These are phyloP conservation scores for Hyposoter dolosus DNA, from an alignment of 2,888 invertebrate species.

Conservation along the genomic window DNA sequence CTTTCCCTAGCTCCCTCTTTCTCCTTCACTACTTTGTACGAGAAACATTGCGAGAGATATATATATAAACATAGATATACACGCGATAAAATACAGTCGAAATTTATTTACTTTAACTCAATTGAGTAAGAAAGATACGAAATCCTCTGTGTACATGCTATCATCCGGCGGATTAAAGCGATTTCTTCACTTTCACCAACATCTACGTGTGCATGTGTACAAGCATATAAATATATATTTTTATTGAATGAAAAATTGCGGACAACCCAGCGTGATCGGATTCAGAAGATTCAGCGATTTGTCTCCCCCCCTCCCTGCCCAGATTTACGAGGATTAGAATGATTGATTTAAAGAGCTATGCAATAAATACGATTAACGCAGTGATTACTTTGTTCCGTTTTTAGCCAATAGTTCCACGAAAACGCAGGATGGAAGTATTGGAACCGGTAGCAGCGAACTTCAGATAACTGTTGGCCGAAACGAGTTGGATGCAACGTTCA, in stretches of 20 bases:
- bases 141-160: constrained; percentile 31
- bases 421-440: constrained; percentile 87
- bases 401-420: constrained; percentile 86
- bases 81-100: constrained; percentile 32
- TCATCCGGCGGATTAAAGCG: constrained; percentile 27
- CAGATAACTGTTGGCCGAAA: constrained; percentile 89
- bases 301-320: not conserved
- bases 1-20: constrained; percentile 10
- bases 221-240: not conserved
- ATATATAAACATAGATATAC: constrained; percentile 18
- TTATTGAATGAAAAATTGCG: constrained; percentile 11
- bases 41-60: constrained; percentile 52
- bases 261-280: constrained; percentile 1
- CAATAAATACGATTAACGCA: not conserved
- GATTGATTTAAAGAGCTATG: not conserved
- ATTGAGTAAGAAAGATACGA: constrained; percentile 49
- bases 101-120: constrained; percentile 61
- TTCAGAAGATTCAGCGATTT: constrained; percentile 13
- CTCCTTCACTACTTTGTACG: constrained; percentile 37
- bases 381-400: constrained; percentile 1
- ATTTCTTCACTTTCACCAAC: constrained; percentile 17
- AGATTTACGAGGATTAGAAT: constrained; percentile 17
- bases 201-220: not conserved
- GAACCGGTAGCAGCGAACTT: constrained; percentile 88
- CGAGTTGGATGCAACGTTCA: constrained; percentile 90